Conservation (phyloP, 1,140 invertebrate species). For the Daktulosphaira vitifoliae region DNA sequence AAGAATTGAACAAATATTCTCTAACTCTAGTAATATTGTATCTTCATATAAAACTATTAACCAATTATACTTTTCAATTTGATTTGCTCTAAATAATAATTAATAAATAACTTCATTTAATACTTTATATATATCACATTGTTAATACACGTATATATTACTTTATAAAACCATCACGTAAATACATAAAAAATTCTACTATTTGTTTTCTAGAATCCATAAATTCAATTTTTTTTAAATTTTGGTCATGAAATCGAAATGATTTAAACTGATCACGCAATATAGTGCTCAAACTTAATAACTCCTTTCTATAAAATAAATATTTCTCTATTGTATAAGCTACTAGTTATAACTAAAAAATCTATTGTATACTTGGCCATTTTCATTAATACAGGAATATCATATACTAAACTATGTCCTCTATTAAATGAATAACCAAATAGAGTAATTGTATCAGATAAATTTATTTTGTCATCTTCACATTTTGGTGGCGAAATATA, state of each 20-base stretch:
- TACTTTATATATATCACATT: background rate
- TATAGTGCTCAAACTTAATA: slow-evolving; percentile 21
- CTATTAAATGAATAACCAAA: slow-evolving; percentile 21
- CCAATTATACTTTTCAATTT: slow-evolving; percentile 7
- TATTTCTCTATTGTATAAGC: too few relatives aligned
- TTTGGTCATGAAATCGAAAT: background rate
- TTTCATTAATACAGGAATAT: slow-evolving; percentile 14
- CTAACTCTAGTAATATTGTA: slow-evolving; percentile 8
- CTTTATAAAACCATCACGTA: slow-evolving; percentile 19
- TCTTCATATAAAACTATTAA: slow-evolving; percentile 3
- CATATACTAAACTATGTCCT: slow-evolving; percentile 14
- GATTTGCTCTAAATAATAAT: slow-evolving; percentile 1
- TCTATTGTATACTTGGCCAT: slow-evolving; percentile 15
- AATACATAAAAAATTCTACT: background rate
- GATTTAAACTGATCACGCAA: slow-evolving; percentile 17
- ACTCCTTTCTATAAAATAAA: background rate
- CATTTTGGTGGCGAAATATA: too few relatives aligned
- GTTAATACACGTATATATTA: background rate
- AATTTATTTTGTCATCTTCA: background rate
- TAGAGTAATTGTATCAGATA: background rate
- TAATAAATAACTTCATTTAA: background rate
- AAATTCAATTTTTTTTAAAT: background rate
- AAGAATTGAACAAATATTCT: slow-evolving; percentile 6
- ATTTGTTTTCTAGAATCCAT: background rate
- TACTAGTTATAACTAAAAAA: background rate